A percentile compares a stretch with the other conserved stretches of the same genome.
phyloP scores from a whole-genome alignment of 2,113 vertebrate genomes.

The Engystomops pustulosus region DNA sequence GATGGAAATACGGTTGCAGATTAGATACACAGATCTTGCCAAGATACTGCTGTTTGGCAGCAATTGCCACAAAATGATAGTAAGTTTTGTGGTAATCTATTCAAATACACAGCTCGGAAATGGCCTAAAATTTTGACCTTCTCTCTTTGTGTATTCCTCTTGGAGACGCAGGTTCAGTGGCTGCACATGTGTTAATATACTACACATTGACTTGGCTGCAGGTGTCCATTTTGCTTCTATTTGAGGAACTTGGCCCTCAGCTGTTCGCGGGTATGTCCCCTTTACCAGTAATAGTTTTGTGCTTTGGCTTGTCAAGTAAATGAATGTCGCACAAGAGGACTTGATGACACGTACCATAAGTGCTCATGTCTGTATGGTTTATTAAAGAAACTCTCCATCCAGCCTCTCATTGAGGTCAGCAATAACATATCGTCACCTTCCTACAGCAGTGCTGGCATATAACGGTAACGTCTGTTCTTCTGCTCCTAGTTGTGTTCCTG shows the following conservation, averaged over 20 bases:
- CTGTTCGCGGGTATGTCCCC: conserved; percentile 36
- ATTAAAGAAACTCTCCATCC: background rate
- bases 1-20: too few species aligned
- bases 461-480: too few species aligned
- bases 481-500: too few species aligned
- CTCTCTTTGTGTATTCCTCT: background rate
- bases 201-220: background rate
- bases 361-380: background rate
- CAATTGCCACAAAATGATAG: too few species aligned
- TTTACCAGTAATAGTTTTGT: conserved; percentile 41
- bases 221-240: conserved; percentile 46
- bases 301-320: conserved; percentile 18
- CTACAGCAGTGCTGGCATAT: too few species aligned
- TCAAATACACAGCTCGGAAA: too few species aligned
- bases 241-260: conserved; percentile 34
- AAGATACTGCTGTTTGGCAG: too few species aligned
- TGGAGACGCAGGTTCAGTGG: background rate
- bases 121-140: too few species aligned
- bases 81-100: too few species aligned
- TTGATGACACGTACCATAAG: background rate
- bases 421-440: too few species aligned
- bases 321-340: background rate
- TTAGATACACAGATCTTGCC: too few species aligned
- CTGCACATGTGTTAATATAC: background rate
- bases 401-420: too few species aligned